Evolutionary conservation across 2,113 vertebrate genomes (phyloP).

Genomic region (Jaculus jaculus): DNA sequence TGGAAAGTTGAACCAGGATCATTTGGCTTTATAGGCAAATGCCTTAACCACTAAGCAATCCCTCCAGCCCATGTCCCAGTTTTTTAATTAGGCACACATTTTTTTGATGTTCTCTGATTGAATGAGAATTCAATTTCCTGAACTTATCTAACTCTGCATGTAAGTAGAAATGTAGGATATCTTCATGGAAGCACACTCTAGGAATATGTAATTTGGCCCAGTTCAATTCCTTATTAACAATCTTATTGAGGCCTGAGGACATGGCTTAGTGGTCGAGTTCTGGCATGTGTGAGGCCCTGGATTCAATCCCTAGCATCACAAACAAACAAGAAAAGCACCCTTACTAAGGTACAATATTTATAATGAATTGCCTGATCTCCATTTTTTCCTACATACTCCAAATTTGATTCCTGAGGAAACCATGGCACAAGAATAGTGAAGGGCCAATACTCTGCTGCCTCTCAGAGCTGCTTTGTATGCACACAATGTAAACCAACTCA

Average conservation of each 20-base stretch:
- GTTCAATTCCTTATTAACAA: background rate
- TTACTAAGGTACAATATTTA: background rate
- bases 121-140: background rate
- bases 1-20: too few relatives aligned
- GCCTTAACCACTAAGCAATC: too few relatives aligned
- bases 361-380: background rate
- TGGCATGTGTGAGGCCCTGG: too few relatives aligned
- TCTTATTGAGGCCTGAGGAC: background rate
- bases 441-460: background rate
- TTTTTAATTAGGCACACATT: background rate
- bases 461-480: background rate
- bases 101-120: background rate
- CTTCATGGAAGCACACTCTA: background rate
- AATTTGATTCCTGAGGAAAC: constrained; percentile 21
- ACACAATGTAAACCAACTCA: background rate
- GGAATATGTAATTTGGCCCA: background rate
- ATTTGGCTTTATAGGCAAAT: too few relatives aligned
- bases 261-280: too few relatives aligned
- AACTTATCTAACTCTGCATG: background rate
- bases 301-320: too few relatives aligned
- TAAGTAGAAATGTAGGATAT: background rate
- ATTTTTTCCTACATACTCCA: background rate
- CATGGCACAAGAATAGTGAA: background rate
- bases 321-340: too few relatives aligned
- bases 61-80: too few relatives aligned